Base-by-base conservation (phyloP, 2,888 invertebrate genomes). In the Meteorus colon region DNA sequence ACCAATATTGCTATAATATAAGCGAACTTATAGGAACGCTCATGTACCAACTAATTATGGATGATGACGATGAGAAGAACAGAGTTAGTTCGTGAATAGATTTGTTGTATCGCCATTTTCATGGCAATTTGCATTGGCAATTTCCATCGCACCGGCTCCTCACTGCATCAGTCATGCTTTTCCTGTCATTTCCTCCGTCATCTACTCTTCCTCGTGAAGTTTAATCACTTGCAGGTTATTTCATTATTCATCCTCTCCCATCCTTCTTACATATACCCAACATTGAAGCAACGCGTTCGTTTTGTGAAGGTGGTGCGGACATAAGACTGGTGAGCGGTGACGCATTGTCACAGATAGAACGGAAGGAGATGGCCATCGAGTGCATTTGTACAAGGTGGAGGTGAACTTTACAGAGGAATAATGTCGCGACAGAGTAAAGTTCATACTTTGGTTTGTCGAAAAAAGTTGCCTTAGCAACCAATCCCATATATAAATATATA, bases 51-150 rank as follows among this genome's bases (percentile, higher is more conserved):
- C 68, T 73, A 29, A 19, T 41, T 62, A 63, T 41, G 24, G 65
- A 69, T 63, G 4, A 62, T 24, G 73, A 59, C 14, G 41, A 27
- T 16, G 12, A 67, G 45, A 70, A 4, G 59, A 19, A 65, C 55
- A 74, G 67, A 72, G 77, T 74, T 76, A 73, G 12, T 68, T 68
- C 68, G 48, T 76, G 62, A 81, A 34, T 86, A 86, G 87, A 86
- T 86, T 85, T 84, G 85, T 76, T 73, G 85, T 84, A 84, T 83
- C 83, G 83, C 82, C 86, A 89, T 89, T 88, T 86, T 88, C 86
- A 85, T 80, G 87, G 87, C 86, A 85, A 89, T 88, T 86, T 84
- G 86, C 89, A 89, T 89, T 87, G 89, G 24, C n/a, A n/a, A n/a
- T 89, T 89, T 88, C 86, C 86, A 85, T 87, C 87, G 86, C 86